phyloP scores from a whole-genome alignment of 92 coral and sea anemone species.

The Diadumene lineata region DNA sequence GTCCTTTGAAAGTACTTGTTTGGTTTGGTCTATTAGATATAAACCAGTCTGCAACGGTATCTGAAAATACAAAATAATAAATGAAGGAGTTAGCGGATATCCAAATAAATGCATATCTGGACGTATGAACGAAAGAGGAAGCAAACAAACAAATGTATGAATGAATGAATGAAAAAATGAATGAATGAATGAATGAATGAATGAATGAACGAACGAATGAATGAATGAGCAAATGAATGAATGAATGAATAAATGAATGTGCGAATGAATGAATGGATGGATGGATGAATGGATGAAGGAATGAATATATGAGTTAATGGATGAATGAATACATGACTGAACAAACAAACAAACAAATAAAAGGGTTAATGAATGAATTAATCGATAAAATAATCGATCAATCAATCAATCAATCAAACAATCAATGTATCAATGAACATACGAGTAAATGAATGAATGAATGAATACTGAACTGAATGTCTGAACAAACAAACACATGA shows the following conservation, averaged over 20 bases:
- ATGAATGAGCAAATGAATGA: not conserved
- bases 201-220: not conserved
- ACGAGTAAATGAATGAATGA: no score
- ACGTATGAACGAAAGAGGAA: no score
- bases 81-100: not conserved
- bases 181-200: not conserved
- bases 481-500: no score
- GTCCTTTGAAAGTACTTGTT: not conserved
- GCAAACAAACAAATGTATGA: not conserved
- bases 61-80: not conserved
- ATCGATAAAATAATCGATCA: not conserved
- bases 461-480: no score
- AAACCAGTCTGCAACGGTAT: constrained; percentile 8
- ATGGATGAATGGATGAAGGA: no score
- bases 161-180: not conserved
- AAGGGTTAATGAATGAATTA: not conserved
- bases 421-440: no score
- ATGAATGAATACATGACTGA: no score
- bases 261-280: no score
- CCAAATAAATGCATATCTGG: no score
- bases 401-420: not conserved
- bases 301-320: no score
- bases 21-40: not conserved
- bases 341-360: not conserved
- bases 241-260: no score